phyloP scores from a whole-genome alignment of 2,797 vertebrate species.

The Apogon hyalosoma region DNA sequence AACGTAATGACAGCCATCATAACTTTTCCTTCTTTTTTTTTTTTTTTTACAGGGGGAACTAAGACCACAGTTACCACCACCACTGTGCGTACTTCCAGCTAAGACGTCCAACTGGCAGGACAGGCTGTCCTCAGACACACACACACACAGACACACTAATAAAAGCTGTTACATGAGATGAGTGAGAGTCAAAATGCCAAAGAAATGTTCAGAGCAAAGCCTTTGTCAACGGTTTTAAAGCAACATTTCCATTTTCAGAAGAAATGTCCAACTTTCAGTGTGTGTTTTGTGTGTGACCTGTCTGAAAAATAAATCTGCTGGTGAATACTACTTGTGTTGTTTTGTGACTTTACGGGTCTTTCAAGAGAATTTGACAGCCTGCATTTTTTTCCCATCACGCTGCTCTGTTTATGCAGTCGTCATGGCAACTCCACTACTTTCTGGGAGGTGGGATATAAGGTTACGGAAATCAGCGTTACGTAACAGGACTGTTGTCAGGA shows the following conservation, averaged over 20 bases:
- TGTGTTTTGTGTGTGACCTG: constrained; percentile 38
- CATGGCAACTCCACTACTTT: constrained; percentile 51
- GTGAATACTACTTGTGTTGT: constrained; percentile 46
- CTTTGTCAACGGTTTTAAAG: constrained; percentile 20
- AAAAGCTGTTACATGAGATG: constrained; percentile 55
- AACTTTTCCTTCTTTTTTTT: not conserved
- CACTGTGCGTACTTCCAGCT: constrained; percentile 70
- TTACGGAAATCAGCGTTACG: constrained; percentile 57
- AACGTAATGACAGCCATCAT: constrained; percentile 20
- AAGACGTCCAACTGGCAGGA: constrained; percentile 61
- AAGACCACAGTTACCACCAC: constrained; percentile 71
- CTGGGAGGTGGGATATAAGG: constrained; percentile 49
- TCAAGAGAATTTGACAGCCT: constrained; percentile 7
- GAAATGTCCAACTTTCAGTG: constrained; percentile 21
- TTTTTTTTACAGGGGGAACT: constrained; percentile 64
- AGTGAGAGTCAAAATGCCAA: constrained; percentile 37
- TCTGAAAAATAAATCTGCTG: constrained; percentile 78
- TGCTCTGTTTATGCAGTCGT: constrained; percentile 60
- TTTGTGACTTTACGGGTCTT: constrained; percentile 44
- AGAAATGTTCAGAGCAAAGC: constrained; percentile 22
- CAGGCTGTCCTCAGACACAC: constrained; percentile 58
- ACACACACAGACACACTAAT: constrained; percentile 28
- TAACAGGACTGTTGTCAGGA: constrained; percentile 69
- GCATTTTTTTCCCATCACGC: constrained; percentile 46
- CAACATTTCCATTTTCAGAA: constrained; percentile 13